These are phyloP conservation scores for Leptarthrus brevirostris DNA, from an alignment of 2,888 invertebrate species.

Conservation along the genomic window DNA sequence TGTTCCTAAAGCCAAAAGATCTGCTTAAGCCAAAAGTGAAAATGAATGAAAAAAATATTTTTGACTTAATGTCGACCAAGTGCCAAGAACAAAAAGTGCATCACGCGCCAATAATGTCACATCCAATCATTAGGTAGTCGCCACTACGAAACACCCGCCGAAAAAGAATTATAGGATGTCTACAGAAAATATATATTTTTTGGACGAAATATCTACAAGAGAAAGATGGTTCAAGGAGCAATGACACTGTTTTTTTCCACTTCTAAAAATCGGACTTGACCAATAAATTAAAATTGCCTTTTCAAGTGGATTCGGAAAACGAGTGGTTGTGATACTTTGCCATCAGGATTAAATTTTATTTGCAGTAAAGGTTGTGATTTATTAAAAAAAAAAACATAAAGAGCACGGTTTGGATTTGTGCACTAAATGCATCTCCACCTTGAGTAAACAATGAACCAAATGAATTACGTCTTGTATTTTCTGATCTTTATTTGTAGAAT, in stretches of 20 bases:
- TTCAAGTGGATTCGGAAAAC: not conserved
- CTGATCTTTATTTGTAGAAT: too few relatives aligned
- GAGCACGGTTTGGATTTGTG: too few relatives aligned
- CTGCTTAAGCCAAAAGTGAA: slow-evolving; percentile 25
- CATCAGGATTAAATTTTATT: too few relatives aligned
- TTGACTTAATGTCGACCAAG: slow-evolving; percentile 15
- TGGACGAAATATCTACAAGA: not conserved
- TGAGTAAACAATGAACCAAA: too few relatives aligned
- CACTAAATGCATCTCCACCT: too few relatives aligned
- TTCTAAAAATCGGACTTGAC: too few relatives aligned
- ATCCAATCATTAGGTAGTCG: slow-evolving; percentile 12
- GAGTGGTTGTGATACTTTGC: not conserved
- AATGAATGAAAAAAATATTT: slow-evolving; percentile 5
- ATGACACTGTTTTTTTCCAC: too few relatives aligned
- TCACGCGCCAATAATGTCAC: slow-evolving; percentile 26
- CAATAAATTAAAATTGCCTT: too few relatives aligned
- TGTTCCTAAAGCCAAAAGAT: slow-evolving; percentile 15
- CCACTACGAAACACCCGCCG: not conserved
- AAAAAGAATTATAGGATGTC: slow-evolving; percentile 10
- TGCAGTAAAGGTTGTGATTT: too few relatives aligned
- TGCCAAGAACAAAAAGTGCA: slow-evolving; percentile 31
- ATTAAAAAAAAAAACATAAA: too few relatives aligned
- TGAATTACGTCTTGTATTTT: too few relatives aligned
- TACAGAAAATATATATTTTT: not conserved
- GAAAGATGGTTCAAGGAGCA: slow-evolving; percentile 11